A percentile compares a stretch with the other conserved stretches of the same genome.
Conservation (phyloP, 2,113 vertebrate genomes). For the Geococcyx californianus region DNA sequence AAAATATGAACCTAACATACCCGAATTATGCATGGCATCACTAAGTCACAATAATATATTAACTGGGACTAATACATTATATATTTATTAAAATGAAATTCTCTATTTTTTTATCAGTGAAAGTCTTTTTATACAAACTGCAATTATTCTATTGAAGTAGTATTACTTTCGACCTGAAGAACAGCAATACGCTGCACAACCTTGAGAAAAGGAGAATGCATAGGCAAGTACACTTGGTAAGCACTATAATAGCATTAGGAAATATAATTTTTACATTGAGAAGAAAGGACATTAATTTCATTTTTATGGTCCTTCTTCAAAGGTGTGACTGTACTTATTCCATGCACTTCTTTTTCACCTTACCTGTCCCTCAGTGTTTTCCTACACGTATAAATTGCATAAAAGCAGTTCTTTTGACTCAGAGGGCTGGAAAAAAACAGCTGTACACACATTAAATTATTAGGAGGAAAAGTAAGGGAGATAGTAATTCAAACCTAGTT, state of each 20-base stretch:
- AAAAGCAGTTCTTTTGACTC: neutral
- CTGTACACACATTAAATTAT: neutral
- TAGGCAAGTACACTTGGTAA: neutral
- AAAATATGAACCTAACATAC: neutral
- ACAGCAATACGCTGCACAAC: neutral
- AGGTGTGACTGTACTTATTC: neutral
- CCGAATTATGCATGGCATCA: neutral
- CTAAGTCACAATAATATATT: neutral
- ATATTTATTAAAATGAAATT: slow-evolving; percentile 11
- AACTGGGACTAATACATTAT: neutral
- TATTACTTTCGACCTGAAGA: neutral
- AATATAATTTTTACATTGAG: slow-evolving; percentile 8
- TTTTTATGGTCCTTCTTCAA: slow-evolving; percentile 3
- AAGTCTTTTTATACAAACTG: neutral
- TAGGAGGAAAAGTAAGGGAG: neutral
- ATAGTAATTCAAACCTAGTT: neutral
- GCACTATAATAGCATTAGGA: neutral
- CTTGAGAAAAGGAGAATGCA: neutral
- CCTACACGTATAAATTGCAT: neutral
- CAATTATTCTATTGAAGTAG: neutral
- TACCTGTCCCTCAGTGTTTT: neutral
- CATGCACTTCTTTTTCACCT: neutral
- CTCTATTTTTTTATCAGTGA: neutral
- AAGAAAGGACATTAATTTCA: neutral
- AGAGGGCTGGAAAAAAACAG: neutral